phyloP scores from a whole-genome alignment of 1,140 invertebrate genomes.

The Brachionus sp. region DNA sequence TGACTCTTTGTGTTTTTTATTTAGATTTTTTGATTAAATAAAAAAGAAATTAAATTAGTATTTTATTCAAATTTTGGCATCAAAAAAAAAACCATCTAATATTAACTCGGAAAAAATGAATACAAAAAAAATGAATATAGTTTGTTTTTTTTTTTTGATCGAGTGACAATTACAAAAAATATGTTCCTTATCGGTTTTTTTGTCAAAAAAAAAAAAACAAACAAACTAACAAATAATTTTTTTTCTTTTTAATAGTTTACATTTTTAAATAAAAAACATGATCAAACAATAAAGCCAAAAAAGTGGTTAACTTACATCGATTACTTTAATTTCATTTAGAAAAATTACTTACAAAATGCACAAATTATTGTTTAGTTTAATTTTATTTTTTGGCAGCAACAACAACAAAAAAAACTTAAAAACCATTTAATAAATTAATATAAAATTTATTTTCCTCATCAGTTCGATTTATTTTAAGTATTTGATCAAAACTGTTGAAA shows the following conservation, averaged over 20 bases:
- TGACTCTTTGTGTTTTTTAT: no score
- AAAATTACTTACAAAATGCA: not conserved
- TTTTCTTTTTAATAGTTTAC: not conserved
- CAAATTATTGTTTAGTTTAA: not conserved
- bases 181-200: not conserved
- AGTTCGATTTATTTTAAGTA: not conserved
- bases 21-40: no score
- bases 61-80: not conserved
- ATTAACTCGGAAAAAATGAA: not conserved
- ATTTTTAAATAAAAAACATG: not conserved
- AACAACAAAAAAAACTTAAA: not conserved
- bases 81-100: not conserved
- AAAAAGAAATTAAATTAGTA: not conserved
- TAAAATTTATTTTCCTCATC: constrained; percentile 1
- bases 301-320: not conserved
- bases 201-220: no score
- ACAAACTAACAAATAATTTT: no score
- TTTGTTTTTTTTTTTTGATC: not conserved
- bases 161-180: not conserved
- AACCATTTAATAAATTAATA: not conserved
- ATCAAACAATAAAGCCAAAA: not conserved
- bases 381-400: not conserved
- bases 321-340: not conserved
- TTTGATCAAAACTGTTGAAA: not conserved
- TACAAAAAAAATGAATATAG: not conserved